Evolutionary conservation across 2,888 invertebrate genomes (phyloP).

Genomic region (Sminthurinus aureus): DNA sequence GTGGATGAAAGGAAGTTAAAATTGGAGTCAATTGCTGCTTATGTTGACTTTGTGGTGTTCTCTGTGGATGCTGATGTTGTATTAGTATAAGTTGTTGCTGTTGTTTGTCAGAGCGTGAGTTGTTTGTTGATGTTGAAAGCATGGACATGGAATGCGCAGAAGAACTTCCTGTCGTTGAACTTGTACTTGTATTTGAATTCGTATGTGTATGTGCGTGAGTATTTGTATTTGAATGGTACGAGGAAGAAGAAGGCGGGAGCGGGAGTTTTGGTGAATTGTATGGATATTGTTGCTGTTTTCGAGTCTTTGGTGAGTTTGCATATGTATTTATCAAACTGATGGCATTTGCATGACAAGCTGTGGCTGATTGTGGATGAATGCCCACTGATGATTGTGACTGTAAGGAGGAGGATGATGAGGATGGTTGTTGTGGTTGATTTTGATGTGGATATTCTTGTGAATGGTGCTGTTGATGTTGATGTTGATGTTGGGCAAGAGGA

Average conservation of each 20-base stretch:
- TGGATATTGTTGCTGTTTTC: not conserved
- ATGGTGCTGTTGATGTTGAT: conserved; percentile 31
- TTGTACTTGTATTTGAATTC: conserved; percentile 37
- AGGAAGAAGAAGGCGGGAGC: not conserved
- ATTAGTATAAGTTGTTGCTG: conserved; percentile 4
- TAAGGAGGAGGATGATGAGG: conserved; percentile 8
- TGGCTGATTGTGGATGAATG: conserved; percentile 39
- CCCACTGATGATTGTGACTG: conserved; percentile 43
- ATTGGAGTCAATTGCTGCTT: not conserved
- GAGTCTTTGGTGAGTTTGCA: not conserved
- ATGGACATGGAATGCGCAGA: conserved; percentile 42
- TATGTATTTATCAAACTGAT: not conserved
- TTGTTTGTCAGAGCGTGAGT: not conserved
- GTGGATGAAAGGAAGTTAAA: not conserved
- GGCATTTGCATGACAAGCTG: conserved; percentile 5
- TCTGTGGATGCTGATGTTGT: conserved; percentile 7
- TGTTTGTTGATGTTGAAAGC: conserved; percentile 33
- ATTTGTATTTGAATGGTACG: too few relatives aligned
- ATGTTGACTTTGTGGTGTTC: not conserved
- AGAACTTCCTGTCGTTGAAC: conserved; percentile 43
- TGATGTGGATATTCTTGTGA: too few relatives aligned
- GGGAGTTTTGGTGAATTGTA: conserved; percentile 1
- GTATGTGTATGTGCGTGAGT: not conserved
- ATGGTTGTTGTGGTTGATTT: not conserved
- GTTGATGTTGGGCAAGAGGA: conserved; percentile 12